Evolutionary conservation across 2,888 invertebrate species (phyloP), one percentile per base, ranked within the genome.

Genomic region (Drosophila kambysellisi): DNA sequence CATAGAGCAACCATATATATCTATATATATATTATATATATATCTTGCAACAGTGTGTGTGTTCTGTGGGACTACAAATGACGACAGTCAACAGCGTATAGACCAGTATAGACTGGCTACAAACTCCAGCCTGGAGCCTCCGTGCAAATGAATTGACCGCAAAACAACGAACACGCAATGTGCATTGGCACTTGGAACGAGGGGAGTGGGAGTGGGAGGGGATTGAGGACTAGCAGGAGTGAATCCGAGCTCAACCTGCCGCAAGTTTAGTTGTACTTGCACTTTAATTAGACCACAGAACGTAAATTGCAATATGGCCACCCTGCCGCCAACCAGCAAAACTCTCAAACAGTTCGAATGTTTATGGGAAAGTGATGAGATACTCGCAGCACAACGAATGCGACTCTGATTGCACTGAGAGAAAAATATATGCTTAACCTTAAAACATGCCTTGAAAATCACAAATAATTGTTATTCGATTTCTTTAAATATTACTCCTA

Each of bases 291-390:
- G 86, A 87, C 86, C 86, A 74, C 91, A 87, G 86, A 88, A 89
- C 87, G 91, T 89, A 87, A 90, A 87, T 87, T 90, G 87, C 85
- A 89, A 84, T 90, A 87, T 90, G 72, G 83, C 75, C 74, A 70
- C 41, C 58, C 32, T 52, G 25, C 51, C 62, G 20, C 20, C 20
- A 39, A 39, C 60, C 25, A 32, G 15, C 20, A 29, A 56, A 56
- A 17, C 39, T 30, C 41, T 50, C 52, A 39, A 72, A 70, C 54
- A 61, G 60, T 77, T 76, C 70, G 65, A 70, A 83, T 81, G 89
- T 86, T 90, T 86, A 86, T 86, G 85, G 90, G 81, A 89, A 86
- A 86, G 87, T 90, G 85, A 86, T 90, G 90, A 89, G 89, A 81
- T 83, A 79, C 76, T 82, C 75, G 67, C 61, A 69, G 67, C 64